Percentiles rank a stretch among this genome's conserved stretches.
Evolutionary conservation across 2,113 vertebrate genomes (phyloP).

Genomic region (Buteo buteo): DNA sequence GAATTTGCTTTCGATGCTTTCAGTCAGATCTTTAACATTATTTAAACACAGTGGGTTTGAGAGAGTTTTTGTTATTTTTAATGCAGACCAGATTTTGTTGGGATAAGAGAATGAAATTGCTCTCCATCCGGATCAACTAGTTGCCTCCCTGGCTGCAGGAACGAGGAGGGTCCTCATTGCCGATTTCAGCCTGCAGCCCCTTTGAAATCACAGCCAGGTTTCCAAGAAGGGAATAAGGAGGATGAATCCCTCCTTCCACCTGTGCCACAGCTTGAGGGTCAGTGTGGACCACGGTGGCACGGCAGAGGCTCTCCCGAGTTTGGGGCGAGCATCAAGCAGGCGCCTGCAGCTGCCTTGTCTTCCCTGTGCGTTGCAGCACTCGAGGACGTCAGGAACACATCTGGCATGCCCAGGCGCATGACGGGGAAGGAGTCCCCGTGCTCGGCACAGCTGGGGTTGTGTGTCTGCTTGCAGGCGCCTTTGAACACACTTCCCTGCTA

Average conservation of each 20-base stretch:
- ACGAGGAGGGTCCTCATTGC: neutral
- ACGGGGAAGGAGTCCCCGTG: neutral
- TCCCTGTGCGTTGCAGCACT: rapidly evolving
- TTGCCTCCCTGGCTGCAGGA: neutral
- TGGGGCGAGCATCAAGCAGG: rapidly evolving
- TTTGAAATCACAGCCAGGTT: neutral
- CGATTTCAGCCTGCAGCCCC: neutral
- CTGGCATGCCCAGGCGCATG: neutral
- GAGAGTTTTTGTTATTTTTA: constrained; percentile 44
- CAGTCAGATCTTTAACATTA: constrained; percentile 47
- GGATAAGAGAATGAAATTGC: neutral
- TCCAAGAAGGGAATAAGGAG: neutral
- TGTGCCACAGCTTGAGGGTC: rapidly evolving
- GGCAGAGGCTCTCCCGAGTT: rapidly evolving
- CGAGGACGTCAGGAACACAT: neutral
- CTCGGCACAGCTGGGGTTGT: neutral
- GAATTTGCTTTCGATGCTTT: constrained; percentile 42
- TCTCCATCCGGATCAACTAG: neutral
- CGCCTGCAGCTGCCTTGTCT: rapidly evolving
- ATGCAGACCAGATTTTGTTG: constrained; percentile 51
- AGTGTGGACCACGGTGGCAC: rapidly evolving
- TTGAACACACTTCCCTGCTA: neutral
- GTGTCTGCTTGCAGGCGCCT: neutral
- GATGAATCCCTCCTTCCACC: neutral
- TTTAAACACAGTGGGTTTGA: constrained; percentile 48